Conservation (phyloP, 2,888 invertebrate species). For the Dysmachus trigonus region DNA sequence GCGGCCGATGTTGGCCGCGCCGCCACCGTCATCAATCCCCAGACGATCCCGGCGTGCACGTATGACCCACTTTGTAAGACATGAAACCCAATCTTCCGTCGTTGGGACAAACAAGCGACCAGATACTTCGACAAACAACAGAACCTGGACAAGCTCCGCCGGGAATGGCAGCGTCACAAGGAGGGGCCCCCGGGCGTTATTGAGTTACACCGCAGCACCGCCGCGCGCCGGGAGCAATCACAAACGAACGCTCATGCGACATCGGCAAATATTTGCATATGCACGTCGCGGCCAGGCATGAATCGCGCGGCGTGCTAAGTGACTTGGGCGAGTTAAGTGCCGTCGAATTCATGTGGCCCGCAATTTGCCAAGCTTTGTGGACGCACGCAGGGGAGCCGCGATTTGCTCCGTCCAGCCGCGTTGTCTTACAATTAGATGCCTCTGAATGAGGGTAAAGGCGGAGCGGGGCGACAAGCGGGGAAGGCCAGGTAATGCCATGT, state of each 20-base stretch:
- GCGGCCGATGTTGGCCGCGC: no score
- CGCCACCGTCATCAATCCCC: neutral
- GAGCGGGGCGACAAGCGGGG: neutral
- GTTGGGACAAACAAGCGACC: neutral
- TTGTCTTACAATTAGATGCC: neutral
- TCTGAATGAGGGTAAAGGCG: neutral
- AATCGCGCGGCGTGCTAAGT: neutral
- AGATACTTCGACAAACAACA: conserved; percentile 11
- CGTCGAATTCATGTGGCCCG: neutral
- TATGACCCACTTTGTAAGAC: conserved; percentile 18
- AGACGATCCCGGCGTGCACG: neutral
- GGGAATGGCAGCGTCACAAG: neutral
- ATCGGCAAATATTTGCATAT: conserved; percentile 22
- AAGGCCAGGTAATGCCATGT: neutral
- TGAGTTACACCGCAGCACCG: neutral
- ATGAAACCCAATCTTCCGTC: conserved; percentile 16
- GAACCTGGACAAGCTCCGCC: neutral
- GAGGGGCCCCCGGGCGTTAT: neutral
- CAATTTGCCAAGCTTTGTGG: neutral
- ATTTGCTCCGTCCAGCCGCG: neutral
- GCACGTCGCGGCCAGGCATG: neutral
- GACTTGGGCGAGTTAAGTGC: neutral
- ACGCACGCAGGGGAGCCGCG: neutral
- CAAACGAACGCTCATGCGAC: neutral
- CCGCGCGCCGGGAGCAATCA: neutral